Base-by-base conservation (phyloP, 2,888 invertebrate genomes). In the Drosophila austrosaltans region DNA sequence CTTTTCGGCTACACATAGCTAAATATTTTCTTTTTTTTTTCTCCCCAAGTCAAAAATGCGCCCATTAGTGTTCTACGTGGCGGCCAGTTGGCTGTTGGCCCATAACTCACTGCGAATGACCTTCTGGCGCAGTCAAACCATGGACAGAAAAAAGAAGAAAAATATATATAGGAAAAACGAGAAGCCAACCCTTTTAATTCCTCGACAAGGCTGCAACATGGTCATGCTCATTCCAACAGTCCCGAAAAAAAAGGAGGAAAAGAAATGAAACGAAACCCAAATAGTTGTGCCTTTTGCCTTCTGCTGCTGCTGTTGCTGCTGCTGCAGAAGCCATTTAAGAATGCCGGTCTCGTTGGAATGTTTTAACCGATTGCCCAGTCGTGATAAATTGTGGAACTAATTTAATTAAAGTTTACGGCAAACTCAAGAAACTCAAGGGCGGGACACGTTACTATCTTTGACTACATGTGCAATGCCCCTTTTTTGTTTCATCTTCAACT, bases 321-420 rank as follows among this genome's bases (percentile, higher is more conserved):
- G 25, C 48, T 48, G 48, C 25, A 48, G 48, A 48, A 59, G 77
- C 53, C 69, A 77, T 69, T 71, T 77, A 75, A 84, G 82, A 82
- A 79, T 78, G 86, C 63, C 75, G 48, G 60, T 62, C 83, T 72
- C 82, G 66, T 76, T 82, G 79, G 73, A 48, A 76, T 78, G 67
- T 81, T 88, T 88, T 88, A 88, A 84, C 72, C 89, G 89, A 86
- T 89, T 89, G 87, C 82, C 81, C 80, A 68, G 77, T 75, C 76
- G 74, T 79, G 89, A 87, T 87, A 87, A 87, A 87, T 87, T 76
- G 89, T 75, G 62, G 75, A 76, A 88, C 87, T 87, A 87, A 87
- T 87, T 87, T 87, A 87, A 87, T 87, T 87, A 87, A 87, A 87
- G 73, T 83, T 81, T 86, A 82, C 82, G 73, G 69, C 84, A 72